phyloP scores from a whole-genome alignment of 2,113 vertebrate genomes.

The Pseudorasbora parva region DNA sequence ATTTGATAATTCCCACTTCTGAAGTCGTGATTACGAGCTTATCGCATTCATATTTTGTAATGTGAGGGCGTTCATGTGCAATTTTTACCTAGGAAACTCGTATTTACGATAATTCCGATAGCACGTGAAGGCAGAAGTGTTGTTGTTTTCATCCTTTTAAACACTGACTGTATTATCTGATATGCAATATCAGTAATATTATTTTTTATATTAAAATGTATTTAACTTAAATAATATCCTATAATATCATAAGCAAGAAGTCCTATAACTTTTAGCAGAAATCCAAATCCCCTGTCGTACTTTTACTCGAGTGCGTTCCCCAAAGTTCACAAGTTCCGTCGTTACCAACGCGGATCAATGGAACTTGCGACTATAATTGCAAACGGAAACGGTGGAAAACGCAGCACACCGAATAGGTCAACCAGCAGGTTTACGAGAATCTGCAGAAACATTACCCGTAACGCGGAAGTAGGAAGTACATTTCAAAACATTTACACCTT shows the following conservation, averaged over 20 bases:
- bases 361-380: too few relatives aligned
- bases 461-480: constrained; percentile 33
- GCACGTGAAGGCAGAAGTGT: too few relatives aligned
- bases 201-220: neutral
- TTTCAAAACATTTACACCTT: neutral
- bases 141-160: neutral
- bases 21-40: too few relatives aligned
- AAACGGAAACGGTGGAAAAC: too few relatives aligned
- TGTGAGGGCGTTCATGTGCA: too few relatives aligned
- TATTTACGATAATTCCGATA: too few relatives aligned
- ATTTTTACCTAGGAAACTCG: too few relatives aligned
- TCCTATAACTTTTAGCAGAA: neutral
- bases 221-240: neutral
- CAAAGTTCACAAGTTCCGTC: too few relatives aligned
- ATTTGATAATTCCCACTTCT: too few relatives aligned
- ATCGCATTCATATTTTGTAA: too few relatives aligned
- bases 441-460: neutral
- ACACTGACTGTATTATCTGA: neutral
- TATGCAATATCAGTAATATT: neutral
- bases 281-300: neutral
- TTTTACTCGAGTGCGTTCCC: neutral
- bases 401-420: neutral
- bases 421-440: neutral
- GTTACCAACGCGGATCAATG: too few relatives aligned
- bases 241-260: too few relatives aligned